Evolutionary conservation across 64 coral and sea anemone species (phyloP).

Genomic region (Actinia tenebrosa): DNA sequence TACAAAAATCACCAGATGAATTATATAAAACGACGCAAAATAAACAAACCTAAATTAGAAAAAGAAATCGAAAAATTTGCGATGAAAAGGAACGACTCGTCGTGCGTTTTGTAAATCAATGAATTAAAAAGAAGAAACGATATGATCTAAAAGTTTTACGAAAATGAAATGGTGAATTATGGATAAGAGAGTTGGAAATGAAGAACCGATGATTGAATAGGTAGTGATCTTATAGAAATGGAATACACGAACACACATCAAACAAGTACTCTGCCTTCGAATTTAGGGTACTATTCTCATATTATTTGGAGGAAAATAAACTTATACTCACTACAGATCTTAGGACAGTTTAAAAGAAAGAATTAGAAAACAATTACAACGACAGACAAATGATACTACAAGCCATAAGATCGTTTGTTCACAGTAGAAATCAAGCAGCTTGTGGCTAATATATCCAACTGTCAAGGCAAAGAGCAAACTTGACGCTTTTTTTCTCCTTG

Average conservation of each 20-base stretch:
- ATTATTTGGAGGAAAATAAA: neutral
- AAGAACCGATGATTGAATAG: neutral
- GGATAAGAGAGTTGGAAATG: neutral
- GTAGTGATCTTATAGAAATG: neutral
- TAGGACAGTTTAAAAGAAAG: neutral
- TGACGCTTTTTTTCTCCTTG: neutral
- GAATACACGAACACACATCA: neutral
- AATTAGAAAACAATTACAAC: constrained; percentile 1
- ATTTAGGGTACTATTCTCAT: neutral
- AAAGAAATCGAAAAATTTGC: neutral
- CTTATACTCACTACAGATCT: neutral
- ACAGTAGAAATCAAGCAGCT: neutral
- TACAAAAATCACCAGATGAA: neutral
- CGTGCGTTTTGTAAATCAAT: neutral
- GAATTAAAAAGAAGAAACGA: neutral
- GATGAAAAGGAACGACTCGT: neutral
- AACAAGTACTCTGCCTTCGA: neutral
- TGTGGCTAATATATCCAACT: neutral
- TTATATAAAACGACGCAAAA: neutral
- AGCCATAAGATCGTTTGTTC: neutral
- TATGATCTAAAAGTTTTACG: neutral
- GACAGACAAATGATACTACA: neutral
- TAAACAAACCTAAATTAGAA: neutral
- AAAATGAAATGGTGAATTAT: neutral
- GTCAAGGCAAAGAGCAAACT: neutral